phyloP scores from a whole-genome alignment of 2,113 vertebrate genomes.

The Pristiophorus japonicus region DNA sequence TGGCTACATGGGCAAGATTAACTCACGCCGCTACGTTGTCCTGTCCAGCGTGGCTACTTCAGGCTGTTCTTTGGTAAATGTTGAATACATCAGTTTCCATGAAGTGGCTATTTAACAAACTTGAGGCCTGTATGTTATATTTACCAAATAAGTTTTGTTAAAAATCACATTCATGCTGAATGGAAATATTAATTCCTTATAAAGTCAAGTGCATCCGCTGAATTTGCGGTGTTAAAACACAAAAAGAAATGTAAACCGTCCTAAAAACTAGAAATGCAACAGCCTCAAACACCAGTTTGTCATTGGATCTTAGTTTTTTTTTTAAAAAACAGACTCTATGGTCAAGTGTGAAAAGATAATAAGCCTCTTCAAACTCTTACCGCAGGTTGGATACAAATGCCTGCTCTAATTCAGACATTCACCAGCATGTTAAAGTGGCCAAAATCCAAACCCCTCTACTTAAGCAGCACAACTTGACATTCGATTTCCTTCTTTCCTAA shows the following conservation, averaged over 20 bases:
- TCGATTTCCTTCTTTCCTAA: constrained; percentile 23
- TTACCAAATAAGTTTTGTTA: neutral
- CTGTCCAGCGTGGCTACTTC: neutral
- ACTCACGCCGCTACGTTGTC: neutral
- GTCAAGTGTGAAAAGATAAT: constrained; percentile 61
- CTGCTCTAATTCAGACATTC: constrained; percentile 54
- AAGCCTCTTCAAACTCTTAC: constrained; percentile 58
- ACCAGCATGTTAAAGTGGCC: constrained; percentile 55
- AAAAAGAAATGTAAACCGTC: neutral
- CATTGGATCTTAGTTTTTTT: constrained; percentile 17
- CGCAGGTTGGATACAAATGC: constrained; percentile 63
- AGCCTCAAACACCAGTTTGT: neutral
- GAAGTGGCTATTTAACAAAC: constrained; percentile 2
- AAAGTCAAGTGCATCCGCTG: neutral
- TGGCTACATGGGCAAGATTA: neutral
- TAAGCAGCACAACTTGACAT: constrained; percentile 34
- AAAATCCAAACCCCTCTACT: constrained; percentile 51
- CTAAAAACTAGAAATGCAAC: neutral
- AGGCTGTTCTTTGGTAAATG: neutral
- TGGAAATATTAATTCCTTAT: neutral
- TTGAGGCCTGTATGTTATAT: neutral
- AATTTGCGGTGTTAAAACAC: neutral
- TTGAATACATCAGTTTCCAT: too few relatives aligned
- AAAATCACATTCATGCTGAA: neutral
- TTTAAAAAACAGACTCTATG: neutral